phyloP scores from a whole-genome alignment of 2,797 vertebrate genomes.

The Falco columbarius region DNA sequence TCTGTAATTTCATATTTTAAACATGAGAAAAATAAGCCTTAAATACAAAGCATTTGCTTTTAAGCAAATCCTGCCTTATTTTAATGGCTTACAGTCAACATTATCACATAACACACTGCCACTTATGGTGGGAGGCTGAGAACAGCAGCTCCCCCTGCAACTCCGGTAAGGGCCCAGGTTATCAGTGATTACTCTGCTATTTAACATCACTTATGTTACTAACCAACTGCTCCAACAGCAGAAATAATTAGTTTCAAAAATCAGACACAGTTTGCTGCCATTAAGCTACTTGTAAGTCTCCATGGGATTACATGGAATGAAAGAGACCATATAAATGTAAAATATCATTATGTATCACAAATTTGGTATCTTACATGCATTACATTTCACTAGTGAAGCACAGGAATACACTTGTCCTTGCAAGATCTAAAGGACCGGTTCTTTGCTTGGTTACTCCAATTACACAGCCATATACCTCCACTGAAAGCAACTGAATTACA shows the following conservation, averaged over 20 bases:
- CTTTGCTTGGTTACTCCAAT: not conserved
- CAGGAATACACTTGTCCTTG: not conserved
- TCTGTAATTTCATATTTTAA: conserved; percentile 76
- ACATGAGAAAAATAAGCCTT: conserved; percentile 71
- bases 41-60: conserved; percentile 74
- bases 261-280: not conserved
- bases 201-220: not conserved
- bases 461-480: not conserved
- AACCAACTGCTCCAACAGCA: not conserved
- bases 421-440: not conserved
- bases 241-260: not conserved
- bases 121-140: not conserved
- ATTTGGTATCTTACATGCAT: not conserved
- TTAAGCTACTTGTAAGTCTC: not conserved
- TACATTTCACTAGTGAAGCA: not conserved
- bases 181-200: not conserved
- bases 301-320: not conserved
- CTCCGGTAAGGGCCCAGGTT: not conserved
- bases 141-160: not conserved
- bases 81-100: conserved; percentile 54
- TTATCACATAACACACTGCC: conserved; percentile 39
- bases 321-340: not conserved
- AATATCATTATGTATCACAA: not conserved
- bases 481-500: not conserved
- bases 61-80: conserved; percentile 74